A percentile compares a stretch with the other conserved stretches of the same genome.
Conservation (phyloP, 1,140 invertebrate species). For the Odontomachus brunneus region DNA sequence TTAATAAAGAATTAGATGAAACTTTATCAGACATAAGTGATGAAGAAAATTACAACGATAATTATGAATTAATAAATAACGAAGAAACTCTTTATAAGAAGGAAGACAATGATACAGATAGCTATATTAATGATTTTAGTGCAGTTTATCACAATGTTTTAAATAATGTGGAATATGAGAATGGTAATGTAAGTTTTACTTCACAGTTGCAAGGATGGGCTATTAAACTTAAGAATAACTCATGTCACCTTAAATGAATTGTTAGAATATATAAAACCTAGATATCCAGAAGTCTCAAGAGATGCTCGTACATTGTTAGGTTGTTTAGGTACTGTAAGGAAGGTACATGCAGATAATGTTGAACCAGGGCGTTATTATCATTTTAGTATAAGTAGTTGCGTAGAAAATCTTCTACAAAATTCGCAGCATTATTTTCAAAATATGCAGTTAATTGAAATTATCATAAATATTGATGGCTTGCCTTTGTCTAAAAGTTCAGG, state of each 20-base stretch:
- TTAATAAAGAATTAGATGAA: neutral
- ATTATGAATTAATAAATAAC: conserved; percentile 5
- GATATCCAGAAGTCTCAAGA: conserved; percentile 12
- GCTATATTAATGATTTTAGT: neutral
- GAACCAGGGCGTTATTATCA: conserved; percentile 8
- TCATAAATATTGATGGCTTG: conserved; percentile 3
- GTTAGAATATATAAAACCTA: neutral
- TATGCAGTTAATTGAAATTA: neutral
- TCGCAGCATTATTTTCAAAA: neutral
- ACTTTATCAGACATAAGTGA: neutral
- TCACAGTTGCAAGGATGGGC: conserved; percentile 10
- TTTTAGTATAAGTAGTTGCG: conserved; percentile 16
- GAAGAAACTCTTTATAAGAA: neutral
- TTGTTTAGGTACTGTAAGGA: neutral
- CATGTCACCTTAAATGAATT: conserved; percentile 24
- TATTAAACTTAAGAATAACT: conserved; percentile 14
- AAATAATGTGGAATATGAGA: conserved; percentile 10
- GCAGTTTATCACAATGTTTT: conserved; percentile 8
- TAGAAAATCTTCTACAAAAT: neutral
- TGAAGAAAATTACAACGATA: neutral
- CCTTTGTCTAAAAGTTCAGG: conserved; percentile 17
- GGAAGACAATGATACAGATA: neutral
- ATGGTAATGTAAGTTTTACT: neutral
- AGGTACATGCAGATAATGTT: conserved; percentile 1
- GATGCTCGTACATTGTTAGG: conserved; percentile 29